These are phyloP conservation scores for Nasonia giraulti DNA, from an alignment of 1,140 invertebrate species.

Conservation along the genomic window DNA sequence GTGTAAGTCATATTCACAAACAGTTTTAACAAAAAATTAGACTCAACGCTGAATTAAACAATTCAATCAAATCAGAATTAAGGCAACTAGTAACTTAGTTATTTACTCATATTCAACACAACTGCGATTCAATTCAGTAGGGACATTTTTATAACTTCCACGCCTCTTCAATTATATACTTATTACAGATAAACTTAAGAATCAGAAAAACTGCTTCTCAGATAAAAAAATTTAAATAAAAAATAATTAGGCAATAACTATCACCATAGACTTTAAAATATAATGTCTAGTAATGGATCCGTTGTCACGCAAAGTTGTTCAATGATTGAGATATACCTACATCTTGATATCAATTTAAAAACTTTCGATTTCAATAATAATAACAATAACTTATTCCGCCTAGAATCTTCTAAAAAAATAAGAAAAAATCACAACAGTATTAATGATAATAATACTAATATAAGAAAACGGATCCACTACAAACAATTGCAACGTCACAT, in stretches of 20 bases:
- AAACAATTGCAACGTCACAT: not conserved
- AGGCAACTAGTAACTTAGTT: too few relatives aligned
- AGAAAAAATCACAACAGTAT: not conserved
- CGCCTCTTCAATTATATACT: too few relatives aligned
- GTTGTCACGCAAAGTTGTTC: not conserved
- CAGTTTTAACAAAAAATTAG: not conserved
- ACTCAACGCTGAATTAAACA: not conserved
- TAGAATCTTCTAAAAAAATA: not conserved
- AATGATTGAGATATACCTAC: not conserved
- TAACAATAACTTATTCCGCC: not conserved
- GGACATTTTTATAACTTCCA: too few relatives aligned
- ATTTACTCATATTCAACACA: not conserved
- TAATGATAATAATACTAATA: constrained; percentile 12
- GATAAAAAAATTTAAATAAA: not conserved
- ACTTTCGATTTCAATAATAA: not conserved
- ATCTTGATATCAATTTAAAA: not conserved
- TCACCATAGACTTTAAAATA: not conserved
- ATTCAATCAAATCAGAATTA: not conserved
- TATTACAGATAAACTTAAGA: too few relatives aligned
- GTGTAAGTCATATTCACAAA: not conserved
- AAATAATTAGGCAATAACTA: not conserved
- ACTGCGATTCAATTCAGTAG: too few relatives aligned
- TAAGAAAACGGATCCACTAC: not conserved
- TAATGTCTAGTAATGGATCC: constrained; percentile 5
- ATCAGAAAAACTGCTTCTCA: not conserved